Evolutionary conservation across 2,113 vertebrate species (phyloP).

Genomic region (Tenebrosternarchus preto): DNA sequence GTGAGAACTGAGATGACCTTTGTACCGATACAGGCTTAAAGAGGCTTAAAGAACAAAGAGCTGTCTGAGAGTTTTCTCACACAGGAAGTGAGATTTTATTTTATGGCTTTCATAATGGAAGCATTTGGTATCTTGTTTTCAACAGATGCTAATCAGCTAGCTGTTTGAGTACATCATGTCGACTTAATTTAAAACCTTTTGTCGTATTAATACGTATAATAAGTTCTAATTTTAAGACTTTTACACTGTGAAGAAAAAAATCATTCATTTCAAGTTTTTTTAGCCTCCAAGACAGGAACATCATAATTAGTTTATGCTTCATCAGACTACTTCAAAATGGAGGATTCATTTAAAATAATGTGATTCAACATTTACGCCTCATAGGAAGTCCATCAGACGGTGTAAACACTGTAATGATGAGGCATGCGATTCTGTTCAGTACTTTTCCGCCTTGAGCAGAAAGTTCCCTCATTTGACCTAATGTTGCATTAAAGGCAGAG

Average conservation of each 20-base stretch:
- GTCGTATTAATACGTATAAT: no score
- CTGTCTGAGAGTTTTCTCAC: slow-evolving; percentile 55
- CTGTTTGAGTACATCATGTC: not conserved
- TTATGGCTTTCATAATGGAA: slow-evolving; percentile 57
- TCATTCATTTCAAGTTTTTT: not conserved
- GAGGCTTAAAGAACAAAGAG: slow-evolving; percentile 62
- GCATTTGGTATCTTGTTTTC: slow-evolving; percentile 2
- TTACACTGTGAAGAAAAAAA: not conserved
- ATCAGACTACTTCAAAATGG: slow-evolving; percentile 27
- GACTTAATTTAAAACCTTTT: not conserved
- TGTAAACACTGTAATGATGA: slow-evolving; percentile 42
- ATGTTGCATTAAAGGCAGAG: slow-evolving; percentile 31
- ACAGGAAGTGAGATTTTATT: slow-evolving; percentile 61
- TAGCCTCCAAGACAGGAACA: not conserved
- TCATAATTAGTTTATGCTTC: not conserved
- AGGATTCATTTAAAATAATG: not conserved
- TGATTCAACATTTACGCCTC: slow-evolving; percentile 40
- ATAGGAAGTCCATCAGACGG: slow-evolving; percentile 19
- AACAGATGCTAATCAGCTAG: not conserved
- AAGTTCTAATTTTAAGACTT: not conserved
- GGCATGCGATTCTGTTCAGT: slow-evolving; percentile 18
- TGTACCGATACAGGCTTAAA: slow-evolving; percentile 56
- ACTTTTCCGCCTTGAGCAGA: slow-evolving; percentile 22
- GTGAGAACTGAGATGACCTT: slow-evolving; percentile 63
- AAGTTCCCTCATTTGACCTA: slow-evolving; percentile 27